These are phyloP conservation scores for Pseudoips prasinana DNA, from an alignment of 2,888 invertebrate species.

Conservation along the genomic window DNA sequence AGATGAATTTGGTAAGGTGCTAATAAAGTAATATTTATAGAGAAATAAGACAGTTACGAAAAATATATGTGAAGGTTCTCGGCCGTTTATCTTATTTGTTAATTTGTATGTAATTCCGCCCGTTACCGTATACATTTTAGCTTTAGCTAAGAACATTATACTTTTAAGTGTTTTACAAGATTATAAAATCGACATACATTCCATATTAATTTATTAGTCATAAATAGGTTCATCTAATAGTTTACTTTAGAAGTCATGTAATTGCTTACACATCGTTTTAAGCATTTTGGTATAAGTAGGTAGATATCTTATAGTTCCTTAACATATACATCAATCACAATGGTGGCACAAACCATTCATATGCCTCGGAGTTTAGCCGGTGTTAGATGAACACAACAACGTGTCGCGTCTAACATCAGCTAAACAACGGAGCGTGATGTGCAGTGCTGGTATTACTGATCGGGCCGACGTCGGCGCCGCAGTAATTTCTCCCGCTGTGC, in stretches of 20 bases:
- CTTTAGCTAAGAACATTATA: constrained; percentile 65
- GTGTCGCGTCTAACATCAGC: constrained; percentile 38
- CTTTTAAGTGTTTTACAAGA: constrained; percentile 45
- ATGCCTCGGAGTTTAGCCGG: too few species aligned
- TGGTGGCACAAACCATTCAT: too few species aligned
- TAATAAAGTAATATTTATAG: constrained; percentile 70
- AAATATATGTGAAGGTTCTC: constrained; percentile 56
- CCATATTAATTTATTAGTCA: constrained; percentile 51
- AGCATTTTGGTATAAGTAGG: constrained; percentile 48
- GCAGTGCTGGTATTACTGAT: constrained; percentile 62
- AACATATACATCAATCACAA: constrained; percentile 8
- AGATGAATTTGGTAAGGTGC: constrained; percentile 79
- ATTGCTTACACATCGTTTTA: constrained; percentile 39
- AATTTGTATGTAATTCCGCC: constrained; percentile 78
- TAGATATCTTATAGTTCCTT: constrained; percentile 45
- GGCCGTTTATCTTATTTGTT: constrained; percentile 69
- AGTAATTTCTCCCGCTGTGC: constrained; percentile 76
- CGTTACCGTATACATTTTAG: constrained; percentile 79
- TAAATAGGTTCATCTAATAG: constrained; percentile 35
- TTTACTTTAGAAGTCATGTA: constrained; percentile 49
- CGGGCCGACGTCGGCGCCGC: constrained; percentile 41
- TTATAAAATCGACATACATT: constrained; percentile 49
- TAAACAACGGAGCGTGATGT: constrained; percentile 65
- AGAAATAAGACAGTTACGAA: constrained; percentile 61
- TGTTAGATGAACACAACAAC: too few species aligned